Conservation (phyloP, 2,797 vertebrate genomes). For the Clarias fuscus region DNA sequence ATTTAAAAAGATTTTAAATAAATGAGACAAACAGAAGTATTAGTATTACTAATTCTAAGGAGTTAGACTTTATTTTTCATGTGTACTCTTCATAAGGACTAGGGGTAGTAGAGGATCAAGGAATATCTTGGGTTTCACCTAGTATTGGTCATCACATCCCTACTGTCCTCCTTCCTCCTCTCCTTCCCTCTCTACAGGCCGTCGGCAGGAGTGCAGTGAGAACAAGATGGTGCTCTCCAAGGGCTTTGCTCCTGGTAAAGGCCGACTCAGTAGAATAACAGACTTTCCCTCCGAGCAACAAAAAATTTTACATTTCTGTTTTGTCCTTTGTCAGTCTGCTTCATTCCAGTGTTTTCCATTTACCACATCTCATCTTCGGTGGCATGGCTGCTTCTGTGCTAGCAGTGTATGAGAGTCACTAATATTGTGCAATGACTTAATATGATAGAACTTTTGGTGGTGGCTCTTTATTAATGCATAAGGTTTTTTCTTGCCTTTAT, state of each 20-base stretch:
- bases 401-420: slow-evolving; percentile 18
- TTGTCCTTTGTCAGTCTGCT: slow-evolving; percentile 36
- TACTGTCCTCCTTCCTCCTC: slow-evolving; percentile 44
- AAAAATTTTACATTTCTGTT: slow-evolving; percentile 8
- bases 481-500: neutral
- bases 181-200: slow-evolving; percentile 68
- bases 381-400: slow-evolving; percentile 39
- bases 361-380: slow-evolving; percentile 40
- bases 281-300: slow-evolving; percentile 37
- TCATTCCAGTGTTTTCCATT: slow-evolving; percentile 46
- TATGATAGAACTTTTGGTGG: neutral
- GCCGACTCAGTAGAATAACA: slow-evolving; percentile 47
- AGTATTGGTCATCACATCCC: slow-evolving; percentile 53
- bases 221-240: slow-evolving; percentile 78
- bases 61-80: neutral
- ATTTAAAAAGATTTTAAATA: neutral
- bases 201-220: slow-evolving; percentile 76
- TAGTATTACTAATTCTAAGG: neutral
- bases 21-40: neutral
- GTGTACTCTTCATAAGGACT: neutral
- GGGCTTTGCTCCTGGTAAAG: slow-evolving; percentile 77
- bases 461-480: slow-evolving; percentile 10
- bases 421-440: slow-evolving; percentile 17
- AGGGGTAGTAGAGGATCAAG: neutral
- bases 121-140: slow-evolving; percentile 17